A percentile compares a stretch with the other conserved stretches of the same genome.
Conservation (phyloP, 2,113 vertebrate genomes). For the Corythornis madagascariensis region DNA sequence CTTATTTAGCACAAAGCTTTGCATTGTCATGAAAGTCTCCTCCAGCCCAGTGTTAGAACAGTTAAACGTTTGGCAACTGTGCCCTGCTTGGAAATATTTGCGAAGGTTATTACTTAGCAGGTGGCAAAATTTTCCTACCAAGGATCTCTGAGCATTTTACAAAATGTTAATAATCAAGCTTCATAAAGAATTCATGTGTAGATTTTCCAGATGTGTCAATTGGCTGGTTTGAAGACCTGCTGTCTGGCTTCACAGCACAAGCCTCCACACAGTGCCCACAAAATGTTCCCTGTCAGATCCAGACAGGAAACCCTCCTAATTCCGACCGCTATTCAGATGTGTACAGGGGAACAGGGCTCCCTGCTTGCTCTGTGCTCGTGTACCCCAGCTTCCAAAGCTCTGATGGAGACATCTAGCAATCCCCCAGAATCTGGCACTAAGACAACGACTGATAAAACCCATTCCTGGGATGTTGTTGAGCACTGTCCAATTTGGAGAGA, state of each 20-base stretch:
- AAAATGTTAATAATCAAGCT: background rate
- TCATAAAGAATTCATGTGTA: background rate
- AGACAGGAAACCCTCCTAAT: background rate
- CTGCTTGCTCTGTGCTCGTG: fast-evolving
- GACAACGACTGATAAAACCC: background rate
- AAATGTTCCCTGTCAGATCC: background rate
- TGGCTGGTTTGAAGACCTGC: fast-evolving
- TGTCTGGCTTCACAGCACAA: background rate
- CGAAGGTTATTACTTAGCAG: slow-evolving; percentile 4
- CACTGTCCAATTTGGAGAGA: background rate
- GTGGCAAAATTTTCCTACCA: slow-evolving; percentile 46
- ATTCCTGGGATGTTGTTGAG: fast-evolving
- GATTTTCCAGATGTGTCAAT: slow-evolving; percentile 31
- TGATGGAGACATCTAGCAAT: background rate
- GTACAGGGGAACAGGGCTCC: background rate
- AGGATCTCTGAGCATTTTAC: slow-evolving; percentile 14
- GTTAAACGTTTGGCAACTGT: slow-evolving; percentile 26
- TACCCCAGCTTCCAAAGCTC: background rate
- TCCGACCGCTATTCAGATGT: fast-evolving
- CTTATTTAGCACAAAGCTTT: background rate
- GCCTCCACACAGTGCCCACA: fast-evolving
- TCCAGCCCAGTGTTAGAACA: background rate
- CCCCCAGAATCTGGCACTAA: background rate
- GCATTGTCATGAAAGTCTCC: background rate
- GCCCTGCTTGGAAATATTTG: slow-evolving; percentile 31